A percentile compares a stretch with the other conserved stretches of the same genome.
Conservation (phyloP, 2,888 invertebrate genomes). For the Ceramica pisi region DNA sequence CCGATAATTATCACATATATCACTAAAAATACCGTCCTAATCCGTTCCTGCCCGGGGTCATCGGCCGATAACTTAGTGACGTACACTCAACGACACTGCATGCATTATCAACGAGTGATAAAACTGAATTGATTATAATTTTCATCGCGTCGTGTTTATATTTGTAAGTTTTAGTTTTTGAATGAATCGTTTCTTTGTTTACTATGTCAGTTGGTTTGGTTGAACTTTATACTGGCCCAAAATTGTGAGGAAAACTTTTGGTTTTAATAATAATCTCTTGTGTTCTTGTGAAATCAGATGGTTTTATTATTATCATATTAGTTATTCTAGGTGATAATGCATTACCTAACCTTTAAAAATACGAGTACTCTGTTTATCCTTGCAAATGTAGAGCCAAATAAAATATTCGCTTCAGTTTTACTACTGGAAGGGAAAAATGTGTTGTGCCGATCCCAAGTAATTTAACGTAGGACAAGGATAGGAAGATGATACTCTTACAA, state of each 20-base stretch:
- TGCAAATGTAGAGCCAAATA: too few relatives aligned
- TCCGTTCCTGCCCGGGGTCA: slow-evolving; percentile 67
- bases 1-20: background rate
- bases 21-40: background rate
- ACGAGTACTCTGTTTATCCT: too few relatives aligned
- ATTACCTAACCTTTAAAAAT: too few relatives aligned
- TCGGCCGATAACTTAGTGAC: slow-evolving; percentile 68
- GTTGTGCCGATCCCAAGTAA: too few relatives aligned
- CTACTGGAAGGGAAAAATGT: too few relatives aligned
- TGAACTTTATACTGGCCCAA: slow-evolving; percentile 2
- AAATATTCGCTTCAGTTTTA: too few relatives aligned
- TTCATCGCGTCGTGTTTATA: slow-evolving; percentile 38
- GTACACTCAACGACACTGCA: slow-evolving; percentile 62
- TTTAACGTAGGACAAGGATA: too few relatives aligned
- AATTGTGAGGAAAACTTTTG: background rate
- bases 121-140: slow-evolving; percentile 52
- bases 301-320: background rate
- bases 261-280: background rate
- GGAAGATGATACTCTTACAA: too few relatives aligned
- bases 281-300: background rate
- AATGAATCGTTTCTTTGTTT: slow-evolving; percentile 24
- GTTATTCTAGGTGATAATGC: too few relatives aligned
- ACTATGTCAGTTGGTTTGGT: background rate
- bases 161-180: slow-evolving; percentile 17
- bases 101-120: slow-evolving; percentile 59